phyloP scores from a whole-genome alignment of 2,113 vertebrate species.

The Myodes glareolus region DNA sequence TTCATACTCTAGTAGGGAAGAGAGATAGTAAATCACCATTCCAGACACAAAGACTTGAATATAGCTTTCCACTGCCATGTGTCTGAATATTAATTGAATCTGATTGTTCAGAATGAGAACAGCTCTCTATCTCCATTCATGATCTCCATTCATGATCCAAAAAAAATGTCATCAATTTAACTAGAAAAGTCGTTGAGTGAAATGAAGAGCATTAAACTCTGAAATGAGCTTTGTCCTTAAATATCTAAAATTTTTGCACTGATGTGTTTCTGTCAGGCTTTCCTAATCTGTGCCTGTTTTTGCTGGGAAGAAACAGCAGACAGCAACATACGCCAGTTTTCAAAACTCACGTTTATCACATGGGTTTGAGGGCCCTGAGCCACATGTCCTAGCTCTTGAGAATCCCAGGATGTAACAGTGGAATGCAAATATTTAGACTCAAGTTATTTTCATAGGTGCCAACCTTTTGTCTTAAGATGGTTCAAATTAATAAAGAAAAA shows the following conservation, averaged over 20 bases:
- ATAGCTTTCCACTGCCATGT: not conserved
- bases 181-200: not conserved
- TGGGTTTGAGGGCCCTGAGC: constrained; percentile 66
- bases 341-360: constrained; percentile 29
- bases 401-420: constrained; percentile 12
- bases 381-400: constrained; percentile 52
- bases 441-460: constrained; percentile 66
- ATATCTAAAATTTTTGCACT: constrained; percentile 44
- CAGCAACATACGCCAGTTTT: constrained; percentile 14
- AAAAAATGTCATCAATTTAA: not conserved
- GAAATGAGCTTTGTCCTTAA: constrained; percentile 44
- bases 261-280: constrained; percentile 40
- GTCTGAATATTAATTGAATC: not conserved
- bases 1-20: not conserved
- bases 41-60: not conserved
- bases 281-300: constrained; percentile 12
- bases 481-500: constrained; percentile 45
- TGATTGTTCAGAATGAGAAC: not conserved
- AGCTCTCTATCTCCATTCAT: not conserved
- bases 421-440: constrained; percentile 80
- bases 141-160: no score
- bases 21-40: not conserved
- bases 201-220: not conserved
- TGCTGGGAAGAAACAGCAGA: constrained; percentile 41
- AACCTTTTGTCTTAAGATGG: constrained; percentile 53